Evolutionary conservation across 2,888 invertebrate genomes (phyloP).

Genomic region (Penaeus monodon): DNA sequence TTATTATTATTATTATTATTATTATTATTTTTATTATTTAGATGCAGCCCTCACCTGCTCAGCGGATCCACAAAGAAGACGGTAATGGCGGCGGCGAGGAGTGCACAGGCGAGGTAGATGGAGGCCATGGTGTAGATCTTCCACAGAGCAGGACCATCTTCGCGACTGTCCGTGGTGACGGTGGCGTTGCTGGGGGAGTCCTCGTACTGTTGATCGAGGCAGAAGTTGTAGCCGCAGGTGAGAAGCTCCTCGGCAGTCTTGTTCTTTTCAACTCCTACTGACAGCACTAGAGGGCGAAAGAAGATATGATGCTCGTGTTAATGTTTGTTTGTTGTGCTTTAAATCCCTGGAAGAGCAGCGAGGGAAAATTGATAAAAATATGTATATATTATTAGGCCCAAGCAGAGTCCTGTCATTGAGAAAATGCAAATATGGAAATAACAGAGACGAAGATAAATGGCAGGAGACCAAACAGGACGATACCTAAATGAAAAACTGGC

Average conservation of each 20-base stretch:
- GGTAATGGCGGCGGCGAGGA: constrained; percentile 87
- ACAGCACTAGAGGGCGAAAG: constrained; percentile 78
- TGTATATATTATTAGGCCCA: no score
- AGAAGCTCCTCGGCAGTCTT: constrained; percentile 76
- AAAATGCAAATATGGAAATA: no score
- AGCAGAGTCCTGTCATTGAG: no score
- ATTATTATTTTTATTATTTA: no score
- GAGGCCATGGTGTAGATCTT: constrained; percentile 90
- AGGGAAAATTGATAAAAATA: no score
- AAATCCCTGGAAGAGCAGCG: no score
- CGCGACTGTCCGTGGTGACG: constrained; percentile 74
- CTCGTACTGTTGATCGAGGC: background rate
- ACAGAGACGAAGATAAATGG: no score
- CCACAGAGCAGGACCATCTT: constrained; percentile 76
- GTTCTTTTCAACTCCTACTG: constrained; percentile 59
- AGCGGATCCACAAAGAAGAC: constrained; percentile 90
- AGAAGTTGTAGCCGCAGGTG: constrained; percentile 18
- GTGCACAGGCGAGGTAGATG: constrained; percentile 88
- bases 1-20: no score
- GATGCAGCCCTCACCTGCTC: constrained; percentile 76
- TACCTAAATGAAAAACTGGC: no score
- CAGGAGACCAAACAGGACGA: no score
- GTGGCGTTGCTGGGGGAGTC: constrained; percentile 12
- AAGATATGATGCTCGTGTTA: constrained; percentile 83
- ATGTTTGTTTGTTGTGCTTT: no score